Percentiles rank a stretch among this genome's conserved stretches.
These are phyloP conservation scores for Acromyrmex heyeri DNA, from an alignment of 1,140 invertebrate genomes.

Conservation along the genomic window DNA sequence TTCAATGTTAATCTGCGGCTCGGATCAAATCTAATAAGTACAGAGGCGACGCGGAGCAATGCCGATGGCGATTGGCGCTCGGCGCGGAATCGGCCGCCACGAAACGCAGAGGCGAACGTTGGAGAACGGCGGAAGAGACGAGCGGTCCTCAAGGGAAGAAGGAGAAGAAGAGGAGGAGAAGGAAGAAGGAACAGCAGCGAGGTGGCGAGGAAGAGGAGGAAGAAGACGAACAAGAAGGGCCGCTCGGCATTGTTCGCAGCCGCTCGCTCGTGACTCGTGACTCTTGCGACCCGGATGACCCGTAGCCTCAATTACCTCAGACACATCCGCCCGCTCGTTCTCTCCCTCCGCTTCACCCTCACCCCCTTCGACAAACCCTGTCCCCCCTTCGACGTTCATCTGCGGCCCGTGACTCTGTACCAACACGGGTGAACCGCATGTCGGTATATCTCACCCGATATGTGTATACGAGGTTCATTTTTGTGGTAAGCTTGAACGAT, in stretches of 20 bases:
- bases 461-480: not conserved
- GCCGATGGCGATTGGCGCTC: slow-evolving; percentile 77
- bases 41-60: slow-evolving; percentile 80
- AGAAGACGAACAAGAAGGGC: slow-evolving; percentile 62
- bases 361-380: slow-evolving; percentile 31
- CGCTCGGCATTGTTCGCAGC: slow-evolving; percentile 84
- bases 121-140: slow-evolving; percentile 13
- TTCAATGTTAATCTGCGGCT: slow-evolving; percentile 84
- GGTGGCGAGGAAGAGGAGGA: not conserved
- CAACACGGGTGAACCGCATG: slow-evolving; percentile 22
- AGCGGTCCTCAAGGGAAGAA: slow-evolving; percentile 11
- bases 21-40: slow-evolving; percentile 86
- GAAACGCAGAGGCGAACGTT: slow-evolving; percentile 7
- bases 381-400: slow-evolving; percentile 26
- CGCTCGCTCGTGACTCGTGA: slow-evolving; percentile 86
- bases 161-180: not conserved
- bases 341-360: slow-evolving; percentile 50
- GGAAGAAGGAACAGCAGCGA: not conserved
- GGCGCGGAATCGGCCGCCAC: slow-evolving; percentile 26
- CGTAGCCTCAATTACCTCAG: slow-evolving; percentile 86
- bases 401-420: slow-evolving; percentile 47
- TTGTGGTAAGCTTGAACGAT: slow-evolving; percentile 16
- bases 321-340: slow-evolving; percentile 84
- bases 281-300: slow-evolving; percentile 85
- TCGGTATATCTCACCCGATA: slow-evolving; percentile 26